A percentile compares a stretch with the other conserved stretches of the same genome.
phyloP scores from a whole-genome alignment of 2,888 invertebrate genomes.

The Mallateleia sp. region DNA sequence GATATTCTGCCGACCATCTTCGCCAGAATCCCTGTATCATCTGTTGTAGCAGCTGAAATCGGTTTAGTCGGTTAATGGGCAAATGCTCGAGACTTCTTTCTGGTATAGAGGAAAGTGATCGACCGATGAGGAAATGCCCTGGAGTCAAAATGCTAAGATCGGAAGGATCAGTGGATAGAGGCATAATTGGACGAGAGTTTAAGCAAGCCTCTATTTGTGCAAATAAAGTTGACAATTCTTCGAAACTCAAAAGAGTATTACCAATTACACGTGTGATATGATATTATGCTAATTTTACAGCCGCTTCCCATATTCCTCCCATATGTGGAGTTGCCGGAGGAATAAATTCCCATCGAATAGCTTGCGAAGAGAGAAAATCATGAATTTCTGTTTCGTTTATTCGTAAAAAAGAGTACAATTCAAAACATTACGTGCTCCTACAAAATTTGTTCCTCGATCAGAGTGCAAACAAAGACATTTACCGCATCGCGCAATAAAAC shows the following conservation, averaged over 20 bases:
- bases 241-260: background rate
- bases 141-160: slow-evolving; percentile 14
- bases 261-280: slow-evolving; percentile 11
- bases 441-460: slow-evolving; percentile 21
- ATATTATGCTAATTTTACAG: slow-evolving; percentile 4
- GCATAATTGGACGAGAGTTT: slow-evolving; percentile 15
- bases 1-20: slow-evolving; percentile 32
- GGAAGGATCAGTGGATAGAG: slow-evolving; percentile 6
- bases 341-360: slow-evolving; percentile 15
- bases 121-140: slow-evolving; percentile 18
- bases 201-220: slow-evolving; percentile 19
- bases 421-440: slow-evolving; percentile 28
- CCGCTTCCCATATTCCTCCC: slow-evolving; percentile 27
- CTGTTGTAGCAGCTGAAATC: slow-evolving; percentile 15
- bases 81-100: background rate
- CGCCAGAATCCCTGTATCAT: slow-evolving; percentile 26
- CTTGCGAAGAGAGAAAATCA: slow-evolving; percentile 5
- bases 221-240: slow-evolving; percentile 2
- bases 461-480: slow-evolving; percentile 25
- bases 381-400: slow-evolving; percentile 12
- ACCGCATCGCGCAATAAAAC: slow-evolving; percentile 21
- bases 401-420: slow-evolving; percentile 13
- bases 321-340: slow-evolving; percentile 18
- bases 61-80: slow-evolving; percentile 4
- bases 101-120: slow-evolving; percentile 13